A percentile compares a stretch with the other conserved stretches of the same genome.
Evolutionary conservation across 1,140 invertebrate genomes (phyloP).

Genomic region (Scaptomyza montana): DNA sequence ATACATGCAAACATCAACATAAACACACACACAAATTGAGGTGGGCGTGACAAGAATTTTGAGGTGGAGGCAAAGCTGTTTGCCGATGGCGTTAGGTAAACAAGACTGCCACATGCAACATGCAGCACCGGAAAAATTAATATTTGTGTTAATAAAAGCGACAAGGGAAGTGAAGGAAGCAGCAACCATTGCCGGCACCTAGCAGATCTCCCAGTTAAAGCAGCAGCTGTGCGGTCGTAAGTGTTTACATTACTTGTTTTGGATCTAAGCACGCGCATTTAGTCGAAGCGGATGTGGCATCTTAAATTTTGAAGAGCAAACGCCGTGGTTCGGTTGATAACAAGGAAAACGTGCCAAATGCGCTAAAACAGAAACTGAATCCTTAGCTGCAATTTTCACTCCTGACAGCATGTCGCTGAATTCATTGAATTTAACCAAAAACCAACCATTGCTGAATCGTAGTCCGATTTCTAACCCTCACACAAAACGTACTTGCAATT

Average conservation of each 20-base stretch:
- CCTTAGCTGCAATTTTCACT: constrained; percentile 26
- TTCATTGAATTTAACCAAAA: not conserved
- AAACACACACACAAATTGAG: constrained; percentile 26
- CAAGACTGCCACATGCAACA: constrained; percentile 69
- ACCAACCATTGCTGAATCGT: not conserved
- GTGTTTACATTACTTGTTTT: constrained; percentile 79
- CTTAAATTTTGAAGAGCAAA: constrained; percentile 18
- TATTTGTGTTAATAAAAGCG: constrained; percentile 81
- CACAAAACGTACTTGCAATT: constrained; percentile 47
- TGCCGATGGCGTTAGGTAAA: constrained; percentile 73
- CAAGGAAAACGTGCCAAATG: constrained; percentile 71
- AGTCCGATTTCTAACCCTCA: constrained; percentile 11
- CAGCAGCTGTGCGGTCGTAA: constrained; percentile 78
- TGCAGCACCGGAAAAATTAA: constrained; percentile 80
- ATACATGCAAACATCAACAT: constrained; percentile 60
- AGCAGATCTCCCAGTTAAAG: constrained; percentile 18
- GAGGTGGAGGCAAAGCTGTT: constrained; percentile 8
- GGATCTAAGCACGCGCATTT: constrained; percentile 72
- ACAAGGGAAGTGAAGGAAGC: constrained; percentile 10
- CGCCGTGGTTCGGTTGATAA: constrained; percentile 33
- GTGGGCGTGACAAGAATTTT: constrained; percentile 20
- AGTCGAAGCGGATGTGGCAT: constrained; percentile 41
- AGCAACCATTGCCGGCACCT: constrained; percentile 10
- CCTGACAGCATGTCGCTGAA: constrained; percentile 29
- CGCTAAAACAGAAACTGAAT: constrained; percentile 58